Conservation (phyloP, 2,113 vertebrate species). For the Calonectris borealis region DNA sequence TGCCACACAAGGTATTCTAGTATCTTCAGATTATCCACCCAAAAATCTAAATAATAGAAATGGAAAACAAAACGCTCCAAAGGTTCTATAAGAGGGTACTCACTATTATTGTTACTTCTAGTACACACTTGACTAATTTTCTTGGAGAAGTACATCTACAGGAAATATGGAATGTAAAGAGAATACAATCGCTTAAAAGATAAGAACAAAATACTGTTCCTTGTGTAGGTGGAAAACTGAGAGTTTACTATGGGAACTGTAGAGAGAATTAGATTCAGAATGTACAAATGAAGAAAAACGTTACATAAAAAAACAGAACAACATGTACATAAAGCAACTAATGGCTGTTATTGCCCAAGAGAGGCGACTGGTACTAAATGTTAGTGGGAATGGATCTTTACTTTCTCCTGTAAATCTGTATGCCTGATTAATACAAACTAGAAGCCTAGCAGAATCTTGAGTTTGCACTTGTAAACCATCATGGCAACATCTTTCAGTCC, state of each 20-base stretch:
- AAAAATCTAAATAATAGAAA: neutral
- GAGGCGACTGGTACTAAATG: neutral
- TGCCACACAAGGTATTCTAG: neutral
- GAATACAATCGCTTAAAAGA: neutral
- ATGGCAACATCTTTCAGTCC: neutral
- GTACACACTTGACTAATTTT: neutral
- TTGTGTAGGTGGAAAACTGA: neutral
- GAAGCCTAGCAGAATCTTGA: neutral
- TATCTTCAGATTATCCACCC: neutral
- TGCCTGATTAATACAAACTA: neutral
- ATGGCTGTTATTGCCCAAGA: neutral
- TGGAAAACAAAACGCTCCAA: neutral
- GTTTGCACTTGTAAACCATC: neutral
- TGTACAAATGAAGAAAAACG: neutral
- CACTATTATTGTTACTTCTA: neutral
- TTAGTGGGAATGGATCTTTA: neutral
- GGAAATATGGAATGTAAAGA: neutral
- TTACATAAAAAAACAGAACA: neutral
- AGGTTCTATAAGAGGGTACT: neutral
- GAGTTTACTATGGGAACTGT: neutral
- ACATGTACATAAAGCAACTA: neutral
- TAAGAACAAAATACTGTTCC: neutral
- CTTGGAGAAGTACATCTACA: neutral
- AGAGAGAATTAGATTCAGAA: neutral
- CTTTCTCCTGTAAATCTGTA: neutral